phyloP scores from a whole-genome alignment of 2,113 vertebrate species.

The Hyperopisus bebe region DNA sequence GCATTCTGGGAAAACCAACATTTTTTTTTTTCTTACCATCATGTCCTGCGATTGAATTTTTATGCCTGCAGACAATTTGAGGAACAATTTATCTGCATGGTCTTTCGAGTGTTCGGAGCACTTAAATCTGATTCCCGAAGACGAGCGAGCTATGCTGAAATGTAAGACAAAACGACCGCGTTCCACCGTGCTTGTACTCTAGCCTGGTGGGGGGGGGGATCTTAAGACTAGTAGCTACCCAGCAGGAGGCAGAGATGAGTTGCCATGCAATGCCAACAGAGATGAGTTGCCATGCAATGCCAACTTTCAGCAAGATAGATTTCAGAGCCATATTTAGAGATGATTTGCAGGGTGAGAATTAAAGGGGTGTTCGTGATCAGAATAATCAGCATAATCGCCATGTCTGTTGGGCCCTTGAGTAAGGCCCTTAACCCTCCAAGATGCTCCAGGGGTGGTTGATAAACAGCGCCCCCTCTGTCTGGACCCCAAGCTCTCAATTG shows the following conservation, averaged over 20 bases:
- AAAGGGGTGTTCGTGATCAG: background rate
- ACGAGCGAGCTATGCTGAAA: background rate
- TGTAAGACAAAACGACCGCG: background rate
- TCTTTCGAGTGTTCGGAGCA: slow-evolving; percentile 23
- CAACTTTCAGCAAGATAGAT: background rate
- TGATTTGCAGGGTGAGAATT: background rate
- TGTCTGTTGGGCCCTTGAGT: background rate
- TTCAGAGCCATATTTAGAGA: background rate
- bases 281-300: background rate
- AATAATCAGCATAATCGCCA: background rate
- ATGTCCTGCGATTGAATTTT: slow-evolving; percentile 25
- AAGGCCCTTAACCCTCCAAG: background rate
- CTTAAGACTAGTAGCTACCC: background rate
- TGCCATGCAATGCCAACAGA: background rate
- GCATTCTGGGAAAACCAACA: slow-evolving; percentile 31
- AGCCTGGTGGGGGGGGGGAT: background rate
- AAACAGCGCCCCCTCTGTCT: background rate
- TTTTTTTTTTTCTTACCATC: slow-evolving; percentile 17
- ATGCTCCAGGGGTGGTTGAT: background rate
- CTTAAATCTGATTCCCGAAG: background rate
- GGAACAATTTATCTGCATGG: background rate
- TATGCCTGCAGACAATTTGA: slow-evolving; percentile 22
- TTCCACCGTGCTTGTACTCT: background rate
- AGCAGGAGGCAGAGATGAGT: background rate
- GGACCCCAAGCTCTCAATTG: background rate